Conservation (phyloP, 2,113 vertebrate species). For the Natator depressus region DNA sequence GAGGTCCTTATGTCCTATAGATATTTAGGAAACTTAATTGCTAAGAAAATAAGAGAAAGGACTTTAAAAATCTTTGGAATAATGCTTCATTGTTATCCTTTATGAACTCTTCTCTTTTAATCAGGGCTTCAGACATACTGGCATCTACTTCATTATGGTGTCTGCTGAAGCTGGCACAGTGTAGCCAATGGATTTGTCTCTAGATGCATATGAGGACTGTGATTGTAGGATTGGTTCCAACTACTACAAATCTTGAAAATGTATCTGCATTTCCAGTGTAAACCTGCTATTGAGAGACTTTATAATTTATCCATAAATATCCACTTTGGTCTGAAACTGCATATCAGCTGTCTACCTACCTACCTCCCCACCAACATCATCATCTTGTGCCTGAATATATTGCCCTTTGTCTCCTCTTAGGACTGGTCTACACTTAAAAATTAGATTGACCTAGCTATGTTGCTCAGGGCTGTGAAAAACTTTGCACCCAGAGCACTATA, state of each 20-base stretch:
- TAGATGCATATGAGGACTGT: background rate
- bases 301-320: conserved; percentile 1
- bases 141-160: conserved; percentile 11
- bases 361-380: background rate
- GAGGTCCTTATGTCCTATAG: background rate
- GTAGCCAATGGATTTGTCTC: background rate
- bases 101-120: conserved; percentile 49
- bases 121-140: conserved; percentile 55
- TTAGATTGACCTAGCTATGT: background rate
- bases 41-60: conserved; percentile 58
- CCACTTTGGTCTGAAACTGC: background rate
- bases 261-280: background rate
- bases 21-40: conserved; percentile 3
- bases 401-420: background rate
- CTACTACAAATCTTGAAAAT: background rate
- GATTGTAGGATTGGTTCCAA: background rate
- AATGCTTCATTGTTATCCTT: conserved; percentile 33
- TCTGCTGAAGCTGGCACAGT: conserved; percentile 35
- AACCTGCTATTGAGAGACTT: background rate
- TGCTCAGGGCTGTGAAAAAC: background rate
- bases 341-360: background rate
- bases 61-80: conserved; percentile 49
- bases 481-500: background rate
- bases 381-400: background rate
- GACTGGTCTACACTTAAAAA: background rate